A percentile compares a stretch with the other conserved stretches of the same genome.
phyloP scores from a whole-genome alignment of 2,888 invertebrate genomes.

The Parthenolecanium corni region DNA sequence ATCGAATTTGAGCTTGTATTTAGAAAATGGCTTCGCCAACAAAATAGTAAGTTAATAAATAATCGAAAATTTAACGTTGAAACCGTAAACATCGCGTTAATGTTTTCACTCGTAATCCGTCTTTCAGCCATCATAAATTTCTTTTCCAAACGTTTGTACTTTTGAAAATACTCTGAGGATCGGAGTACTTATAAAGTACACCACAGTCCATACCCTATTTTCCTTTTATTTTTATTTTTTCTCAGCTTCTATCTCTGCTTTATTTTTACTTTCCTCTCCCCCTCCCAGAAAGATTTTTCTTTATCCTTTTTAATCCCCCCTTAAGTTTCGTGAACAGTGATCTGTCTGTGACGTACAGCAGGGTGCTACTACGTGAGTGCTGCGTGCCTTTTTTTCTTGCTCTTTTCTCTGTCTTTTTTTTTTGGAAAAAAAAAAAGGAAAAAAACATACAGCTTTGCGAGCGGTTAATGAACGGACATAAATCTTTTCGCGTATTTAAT shows the following conservation, averaged over 20 bases:
- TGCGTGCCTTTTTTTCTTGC: not conserved
- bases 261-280: not conserved
- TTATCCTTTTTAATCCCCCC: constrained; percentile 19
- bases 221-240: too few species aligned
- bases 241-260: too few species aligned
- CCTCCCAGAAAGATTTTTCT: constrained; percentile 7
- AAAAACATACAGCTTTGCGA: not conserved
- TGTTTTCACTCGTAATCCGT: constrained; percentile 15
- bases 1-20: too few species aligned
- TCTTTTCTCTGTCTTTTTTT: not conserved
- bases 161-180: constrained; percentile 12
- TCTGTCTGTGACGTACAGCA: constrained; percentile 19
- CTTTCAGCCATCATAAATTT: constrained; percentile 20
- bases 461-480: constrained; percentile 32
- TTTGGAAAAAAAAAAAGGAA: not conserved
- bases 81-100: constrained; percentile 14
- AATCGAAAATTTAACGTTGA: constrained; percentile 2
- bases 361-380: not conserved
- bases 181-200: not conserved
- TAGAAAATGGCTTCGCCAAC: too few species aligned
- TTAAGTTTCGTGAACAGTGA: constrained; percentile 17
- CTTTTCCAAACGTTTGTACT: constrained; percentile 13
- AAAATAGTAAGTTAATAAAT: too few species aligned
- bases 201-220: too few species aligned
- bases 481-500: constrained; percentile 31